Conservation (phyloP, 2,888 invertebrate genomes). For the Callyntrura sp. region DNA sequence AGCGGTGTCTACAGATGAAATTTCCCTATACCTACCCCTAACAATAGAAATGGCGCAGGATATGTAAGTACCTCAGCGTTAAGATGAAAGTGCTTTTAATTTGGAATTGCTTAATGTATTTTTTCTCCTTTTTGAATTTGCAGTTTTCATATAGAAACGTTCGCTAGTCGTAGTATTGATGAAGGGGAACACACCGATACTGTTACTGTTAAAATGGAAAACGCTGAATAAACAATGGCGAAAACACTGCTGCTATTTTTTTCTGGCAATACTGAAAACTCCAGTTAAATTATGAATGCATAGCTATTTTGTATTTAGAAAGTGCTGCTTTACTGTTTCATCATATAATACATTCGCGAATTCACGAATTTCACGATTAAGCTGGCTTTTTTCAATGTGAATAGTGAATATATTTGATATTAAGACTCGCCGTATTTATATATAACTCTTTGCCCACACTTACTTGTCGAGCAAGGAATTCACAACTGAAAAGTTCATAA, state of each 20-base stretch:
- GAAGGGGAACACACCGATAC: neutral
- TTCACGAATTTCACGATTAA: too few species aligned
- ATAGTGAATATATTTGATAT: too few species aligned
- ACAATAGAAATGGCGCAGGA: constrained; percentile 2
- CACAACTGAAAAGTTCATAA: too few species aligned
- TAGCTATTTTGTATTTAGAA: too few species aligned
- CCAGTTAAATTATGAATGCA: neutral
- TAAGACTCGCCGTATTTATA: too few species aligned
- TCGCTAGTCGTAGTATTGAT: neutral
- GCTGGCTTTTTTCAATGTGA: too few species aligned
- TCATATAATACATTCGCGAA: too few species aligned
- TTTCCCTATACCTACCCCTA: neutral
- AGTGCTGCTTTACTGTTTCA: too few species aligned
- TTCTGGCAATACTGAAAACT: neutral
- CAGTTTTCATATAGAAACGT: constrained; percentile 11
- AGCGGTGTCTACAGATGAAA: constrained; percentile 38
- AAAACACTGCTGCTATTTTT: neutral
- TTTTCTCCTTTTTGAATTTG: neutral
- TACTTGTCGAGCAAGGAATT: too few species aligned
- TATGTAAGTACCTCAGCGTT: constrained; percentile 24
- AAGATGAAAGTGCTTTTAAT: neutral
- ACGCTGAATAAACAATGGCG: neutral
- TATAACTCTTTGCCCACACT: too few species aligned
- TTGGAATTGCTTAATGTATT: neutral
- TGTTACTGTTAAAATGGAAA: neutral